A percentile compares a stretch with the other conserved stretches of the same genome.
Evolutionary conservation across 2,888 invertebrate species (phyloP).

Genomic region (Vandiemenella viatica): DNA sequence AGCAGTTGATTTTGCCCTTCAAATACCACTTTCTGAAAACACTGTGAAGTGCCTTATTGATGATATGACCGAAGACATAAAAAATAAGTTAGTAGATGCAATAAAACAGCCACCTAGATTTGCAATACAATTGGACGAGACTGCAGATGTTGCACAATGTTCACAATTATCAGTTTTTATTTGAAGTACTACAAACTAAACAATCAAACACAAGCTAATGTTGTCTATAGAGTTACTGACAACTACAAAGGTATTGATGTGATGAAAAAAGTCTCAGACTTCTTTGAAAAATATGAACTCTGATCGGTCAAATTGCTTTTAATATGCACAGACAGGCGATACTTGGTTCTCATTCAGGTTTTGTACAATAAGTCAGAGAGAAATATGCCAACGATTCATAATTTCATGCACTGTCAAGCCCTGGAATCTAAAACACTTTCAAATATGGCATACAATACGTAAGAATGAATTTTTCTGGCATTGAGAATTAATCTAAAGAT

Average conservation of each 20-base stretch:
- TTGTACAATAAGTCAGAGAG: too few species aligned
- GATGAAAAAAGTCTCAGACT: constrained; percentile 9
- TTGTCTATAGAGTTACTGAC: too few species aligned
- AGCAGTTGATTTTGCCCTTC: not conserved
- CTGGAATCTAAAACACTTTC: too few species aligned
- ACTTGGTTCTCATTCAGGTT: constrained; percentile 19
- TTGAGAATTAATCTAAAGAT: too few species aligned
- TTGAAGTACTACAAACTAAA: constrained; percentile 17
- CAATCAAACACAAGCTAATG: constrained; percentile 11
- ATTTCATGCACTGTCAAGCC: too few species aligned
- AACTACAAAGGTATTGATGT: constrained; percentile 14
- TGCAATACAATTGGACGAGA: constrained; percentile 9
- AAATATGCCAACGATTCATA: too few species aligned
- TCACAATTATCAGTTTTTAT: constrained; percentile 16
- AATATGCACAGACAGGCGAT: constrained; percentile 20
- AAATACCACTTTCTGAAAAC: constrained; percentile 17
- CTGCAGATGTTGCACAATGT: constrained; percentile 19
- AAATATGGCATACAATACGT: too few species aligned
- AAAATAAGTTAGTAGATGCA: not conserved
- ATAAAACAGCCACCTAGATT: not conserved
- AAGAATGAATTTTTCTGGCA: too few species aligned
- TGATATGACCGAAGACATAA: constrained; percentile 16
- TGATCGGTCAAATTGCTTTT: constrained; percentile 19
- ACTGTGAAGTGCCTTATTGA: constrained; percentile 18
- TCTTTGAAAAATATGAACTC: constrained; percentile 12